These are phyloP conservation scores for Diploptera punctata DNA, from an alignment of 2,888 invertebrate species.

Conservation along the genomic window DNA sequence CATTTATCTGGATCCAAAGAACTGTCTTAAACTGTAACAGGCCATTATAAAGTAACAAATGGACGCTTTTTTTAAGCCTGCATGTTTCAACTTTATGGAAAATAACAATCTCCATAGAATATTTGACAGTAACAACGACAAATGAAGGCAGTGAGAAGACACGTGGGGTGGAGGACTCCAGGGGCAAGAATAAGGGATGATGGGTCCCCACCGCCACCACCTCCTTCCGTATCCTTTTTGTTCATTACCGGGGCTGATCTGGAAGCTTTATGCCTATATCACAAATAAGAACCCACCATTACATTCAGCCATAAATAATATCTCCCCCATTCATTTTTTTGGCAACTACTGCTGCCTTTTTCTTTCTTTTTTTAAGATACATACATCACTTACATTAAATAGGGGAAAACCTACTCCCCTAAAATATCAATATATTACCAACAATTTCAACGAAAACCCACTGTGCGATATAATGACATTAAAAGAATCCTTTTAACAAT, in stretches of 20 bases:
- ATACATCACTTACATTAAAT: conserved; percentile 21
- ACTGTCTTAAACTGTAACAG: background rate
- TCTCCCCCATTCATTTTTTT: conserved; percentile 41
- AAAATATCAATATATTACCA: conserved; percentile 11
- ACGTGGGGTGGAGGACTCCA: background rate
- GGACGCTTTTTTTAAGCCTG: background rate
- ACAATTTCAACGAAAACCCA: background rate
- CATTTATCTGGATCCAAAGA: too few species aligned
- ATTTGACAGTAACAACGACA: conserved; percentile 8
- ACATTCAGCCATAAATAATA: conserved; percentile 41
- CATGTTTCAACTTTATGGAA: conserved; percentile 15
- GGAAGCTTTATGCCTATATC: conserved; percentile 34
- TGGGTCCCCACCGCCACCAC: background rate
- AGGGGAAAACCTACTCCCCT: background rate
- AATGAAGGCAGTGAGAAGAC: background rate
- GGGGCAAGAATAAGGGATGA: background rate
- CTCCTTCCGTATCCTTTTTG: conserved; percentile 24
- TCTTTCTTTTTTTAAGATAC: too few species aligned
- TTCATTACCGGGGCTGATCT: conserved; percentile 35
- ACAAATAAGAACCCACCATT: conserved; percentile 35
- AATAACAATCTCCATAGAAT: background rate
- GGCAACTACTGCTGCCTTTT: conserved; percentile 37
- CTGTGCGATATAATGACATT: background rate
- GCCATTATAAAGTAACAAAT: background rate
- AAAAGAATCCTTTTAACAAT: background rate